Base-by-base conservation (phyloP, 2,797 vertebrate genomes). In the Karalla daura region DNA sequence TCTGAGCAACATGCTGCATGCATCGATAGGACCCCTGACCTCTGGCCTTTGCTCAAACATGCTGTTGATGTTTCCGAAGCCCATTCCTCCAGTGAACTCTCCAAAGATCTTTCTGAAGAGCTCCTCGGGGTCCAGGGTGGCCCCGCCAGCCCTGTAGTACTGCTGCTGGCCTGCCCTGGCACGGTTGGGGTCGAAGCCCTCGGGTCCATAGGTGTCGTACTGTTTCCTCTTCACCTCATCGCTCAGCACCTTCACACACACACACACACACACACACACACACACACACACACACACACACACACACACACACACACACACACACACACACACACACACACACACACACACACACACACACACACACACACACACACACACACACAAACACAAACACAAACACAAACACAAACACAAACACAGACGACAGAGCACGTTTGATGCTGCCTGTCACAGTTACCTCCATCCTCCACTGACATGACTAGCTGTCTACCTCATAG, bases 51-150 rank as follows among this genome's bases (percentile, higher is more conserved):
- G 96, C 20, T 95, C 93, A 60, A 98, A 99, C 36, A 96, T 92
- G 28, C 27, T 87, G 80, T 93, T 86, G 62, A 98, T 91, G 76
- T 97, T 93, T 0, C 95, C 94, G 0, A 98, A 98, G 30, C 83
- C 83, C 33, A 68, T 63, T 3, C 93, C 93, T 1, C 94, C 94
- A 0, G 95, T 87, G 52, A 98, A 99, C 61, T 98, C 96, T 11
- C 97, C 96, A 0, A 99, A 99, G 85, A 98, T 99, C 91, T 95
- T 98, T 63, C 95, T 92, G 91, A 98, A 99, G 3, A 99, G 95
- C 77, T 98, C 96, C 74, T 98, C 96, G 0, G 97, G 97, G 65
- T 99, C 92, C 0, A 99, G 58, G 0, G 69, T 93, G 7, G 93
- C 68, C 0, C 91, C 84, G 9, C 93, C 90, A 63, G 96, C 94